Conservation (phyloP, 2,797 vertebrate genomes). For the Eospalax fontanierii region DNA sequence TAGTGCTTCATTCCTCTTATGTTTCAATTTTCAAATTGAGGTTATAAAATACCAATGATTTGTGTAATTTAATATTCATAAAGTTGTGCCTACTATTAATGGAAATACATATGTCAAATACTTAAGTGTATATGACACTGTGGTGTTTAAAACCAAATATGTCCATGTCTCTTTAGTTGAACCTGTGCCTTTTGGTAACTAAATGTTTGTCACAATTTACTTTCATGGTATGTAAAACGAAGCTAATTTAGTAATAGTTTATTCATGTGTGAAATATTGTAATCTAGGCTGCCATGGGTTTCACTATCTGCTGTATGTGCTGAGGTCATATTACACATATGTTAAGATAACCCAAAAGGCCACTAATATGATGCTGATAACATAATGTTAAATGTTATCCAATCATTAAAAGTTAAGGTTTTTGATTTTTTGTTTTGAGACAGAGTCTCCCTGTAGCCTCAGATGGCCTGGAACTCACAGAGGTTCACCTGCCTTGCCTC, state of each 20-base stretch:
- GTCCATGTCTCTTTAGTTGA: slow-evolving; percentile 76
- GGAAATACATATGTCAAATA: slow-evolving; percentile 68
- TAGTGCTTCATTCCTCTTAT: slow-evolving; percentile 81
- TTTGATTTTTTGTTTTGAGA: background rate
- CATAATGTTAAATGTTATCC: background rate
- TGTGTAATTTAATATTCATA: slow-evolving; percentile 71
- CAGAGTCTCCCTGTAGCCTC: background rate
- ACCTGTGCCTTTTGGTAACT: slow-evolving; percentile 20
- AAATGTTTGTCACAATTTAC: slow-evolving; percentile 68
- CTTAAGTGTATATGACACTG: slow-evolving; percentile 58
- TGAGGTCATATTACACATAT: rapidly evolving
- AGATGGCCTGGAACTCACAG: background rate
- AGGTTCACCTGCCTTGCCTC: background rate
- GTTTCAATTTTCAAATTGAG: slow-evolving; percentile 72
- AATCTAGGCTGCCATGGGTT: slow-evolving; percentile 77
- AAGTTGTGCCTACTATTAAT: slow-evolving; percentile 57
- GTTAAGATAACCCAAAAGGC: background rate
- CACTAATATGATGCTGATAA: background rate
- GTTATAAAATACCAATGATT: slow-evolving; percentile 55
- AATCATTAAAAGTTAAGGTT: background rate
- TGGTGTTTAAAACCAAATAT: background rate
- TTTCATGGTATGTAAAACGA: slow-evolving; percentile 76
- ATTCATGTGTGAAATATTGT: slow-evolving; percentile 75
- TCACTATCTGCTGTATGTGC: slow-evolving; percentile 62
- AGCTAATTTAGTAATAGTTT: slow-evolving; percentile 80